Base-by-base conservation (phyloP, 2,113 vertebrate genomes). In the Pampusana beccarii region DNA sequence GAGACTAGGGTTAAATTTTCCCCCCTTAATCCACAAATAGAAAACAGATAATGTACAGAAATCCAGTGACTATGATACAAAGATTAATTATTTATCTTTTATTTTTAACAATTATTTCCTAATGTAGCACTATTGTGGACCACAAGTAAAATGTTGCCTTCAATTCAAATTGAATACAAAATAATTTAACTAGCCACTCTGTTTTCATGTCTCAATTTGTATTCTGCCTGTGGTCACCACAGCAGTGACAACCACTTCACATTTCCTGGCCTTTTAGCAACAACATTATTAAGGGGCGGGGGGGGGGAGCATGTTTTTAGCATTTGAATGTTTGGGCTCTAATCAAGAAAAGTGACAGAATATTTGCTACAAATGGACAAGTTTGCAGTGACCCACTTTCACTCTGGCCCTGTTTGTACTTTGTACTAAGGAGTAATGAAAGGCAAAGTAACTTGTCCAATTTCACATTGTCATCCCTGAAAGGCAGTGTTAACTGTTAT, bases 401-500 rank as follows among this genome's bases (percentile, higher is more conserved):
- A 82, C 44, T 71, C 17, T 4, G 2, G 67, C 66, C 58, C 29
- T 86, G 29, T 64, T 90, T 85, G 29, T 51, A 15, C 29, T 97
- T 95, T 67, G 38, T 65, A 57, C 54, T 95, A 71, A 96, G 48
- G 83, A 69, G 61, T 80, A 96, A 88, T 66, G 53, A 95, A 96
- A 93, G 69, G 50, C 74, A 93, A 88, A 97, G 67, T 40, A 90
- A 62, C 46, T 83, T 75, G 40, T 86, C 61, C 80, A 85, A 62
- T 93, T 96, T 95, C 93, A 58, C 54, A 23, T 13, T 92, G 90
- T 89, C 85, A 91, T 86, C 80, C 83, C 31, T 85, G 70, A 97
- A 90, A 94, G 66, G 18, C 56, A 70, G 7, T 21, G 20, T 70
- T 80, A 65, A 82, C 36, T n/a, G 42, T 56, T 90, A 60, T 82